Evolutionary conservation across 1,140 invertebrate species (phyloP).

Genomic region (Tetraneura akinire): DNA sequence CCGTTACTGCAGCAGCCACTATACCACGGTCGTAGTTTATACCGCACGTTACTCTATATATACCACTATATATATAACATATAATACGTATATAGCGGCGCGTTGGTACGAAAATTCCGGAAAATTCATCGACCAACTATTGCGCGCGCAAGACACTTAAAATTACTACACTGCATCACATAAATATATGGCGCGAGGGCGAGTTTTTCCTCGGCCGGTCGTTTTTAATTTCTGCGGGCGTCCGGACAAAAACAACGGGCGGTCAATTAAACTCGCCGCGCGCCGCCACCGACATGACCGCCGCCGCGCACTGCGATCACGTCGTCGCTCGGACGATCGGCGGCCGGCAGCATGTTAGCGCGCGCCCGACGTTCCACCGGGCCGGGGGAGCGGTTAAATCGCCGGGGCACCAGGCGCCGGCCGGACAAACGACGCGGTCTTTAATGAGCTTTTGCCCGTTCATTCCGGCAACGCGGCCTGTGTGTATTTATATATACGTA

Average conservation of each 20-base stretch:
- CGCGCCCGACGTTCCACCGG: neutral
- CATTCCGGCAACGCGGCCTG: constrained; percentile 32
- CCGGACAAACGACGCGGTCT: constrained; percentile 49
- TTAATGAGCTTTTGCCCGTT: constrained; percentile 49
- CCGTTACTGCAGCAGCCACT: neutral
- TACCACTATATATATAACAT: too few species aligned
- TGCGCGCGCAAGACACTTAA: too few species aligned
- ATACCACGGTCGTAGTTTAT: neutral
- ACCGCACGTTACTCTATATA: neutral
- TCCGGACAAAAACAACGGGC: constrained; percentile 50
- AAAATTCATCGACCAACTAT: constrained; percentile 40
- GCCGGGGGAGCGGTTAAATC: constrained; percentile 32
- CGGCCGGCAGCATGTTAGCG: neutral
- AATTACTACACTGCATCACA: too few species aligned
- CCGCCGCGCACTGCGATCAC: neutral
- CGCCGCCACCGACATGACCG: neutral
- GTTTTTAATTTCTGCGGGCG: constrained; percentile 51
- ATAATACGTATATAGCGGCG: neutral
- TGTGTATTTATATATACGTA: neutral
- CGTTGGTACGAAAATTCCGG: constrained; percentile 44
- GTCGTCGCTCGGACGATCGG: constrained; percentile 4
- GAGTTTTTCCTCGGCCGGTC: constrained; percentile 31
- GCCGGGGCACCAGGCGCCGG: constrained; percentile 44
- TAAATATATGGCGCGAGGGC: neutral
- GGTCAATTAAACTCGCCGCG: constrained; percentile 47